Percentiles rank a stretch among this genome's conserved stretches.
phyloP scores from a whole-genome alignment of 2,113 vertebrate genomes.

The Actenoides lindsayi region DNA sequence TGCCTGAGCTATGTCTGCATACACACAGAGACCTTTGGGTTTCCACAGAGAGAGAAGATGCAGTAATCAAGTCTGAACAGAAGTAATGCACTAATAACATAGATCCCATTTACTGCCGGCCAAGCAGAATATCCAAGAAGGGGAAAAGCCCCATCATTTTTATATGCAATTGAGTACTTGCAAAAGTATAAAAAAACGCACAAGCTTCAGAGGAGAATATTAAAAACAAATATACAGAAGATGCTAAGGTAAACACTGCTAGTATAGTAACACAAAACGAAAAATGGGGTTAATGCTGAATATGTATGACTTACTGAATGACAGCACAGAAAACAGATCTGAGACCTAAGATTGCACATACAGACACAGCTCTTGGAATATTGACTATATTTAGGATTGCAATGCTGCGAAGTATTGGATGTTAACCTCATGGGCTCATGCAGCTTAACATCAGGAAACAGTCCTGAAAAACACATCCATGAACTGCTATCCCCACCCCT shows the following conservation, averaged over 20 bases:
- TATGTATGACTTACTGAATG: fast-evolving
- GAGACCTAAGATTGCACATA: background rate
- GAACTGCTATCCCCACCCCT: background rate
- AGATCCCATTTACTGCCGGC: background rate
- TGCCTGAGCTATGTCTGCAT: background rate
- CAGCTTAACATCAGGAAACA: background rate
- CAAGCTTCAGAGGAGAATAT: background rate
- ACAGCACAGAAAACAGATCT: background rate
- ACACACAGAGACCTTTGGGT: background rate
- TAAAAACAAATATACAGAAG: background rate
- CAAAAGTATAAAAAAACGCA: background rate
- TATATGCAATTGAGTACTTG: background rate
- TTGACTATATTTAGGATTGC: background rate
- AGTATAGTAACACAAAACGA: background rate
- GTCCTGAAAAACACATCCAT: background rate
- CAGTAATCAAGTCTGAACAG: background rate
- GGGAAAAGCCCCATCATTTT: background rate
- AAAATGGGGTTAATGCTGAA: background rate
- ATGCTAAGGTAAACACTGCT: background rate
- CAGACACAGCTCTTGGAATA: background rate
- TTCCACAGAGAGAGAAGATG: background rate
- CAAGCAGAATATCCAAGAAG: background rate
- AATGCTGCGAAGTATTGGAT: background rate
- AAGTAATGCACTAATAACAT: background rate
- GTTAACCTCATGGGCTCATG: background rate